Evolutionary conservation across 1,140 invertebrate genomes (phyloP).

Genomic region (Ctenoplectra terminalis): DNA sequence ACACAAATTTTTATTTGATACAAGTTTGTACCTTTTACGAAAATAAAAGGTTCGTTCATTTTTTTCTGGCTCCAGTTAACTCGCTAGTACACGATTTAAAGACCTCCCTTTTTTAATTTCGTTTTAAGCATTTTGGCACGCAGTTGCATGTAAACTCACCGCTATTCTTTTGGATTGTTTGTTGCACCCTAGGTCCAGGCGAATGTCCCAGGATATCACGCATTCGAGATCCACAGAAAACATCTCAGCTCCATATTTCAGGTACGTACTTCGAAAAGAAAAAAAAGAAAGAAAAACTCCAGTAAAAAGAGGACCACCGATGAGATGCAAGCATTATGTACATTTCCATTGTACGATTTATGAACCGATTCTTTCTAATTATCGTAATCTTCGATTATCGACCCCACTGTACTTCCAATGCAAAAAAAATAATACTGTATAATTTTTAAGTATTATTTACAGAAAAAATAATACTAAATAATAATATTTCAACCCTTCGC

Average conservation of each 20-base stretch:
- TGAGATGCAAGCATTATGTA: neutral
- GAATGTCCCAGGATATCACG: constrained; percentile 89
- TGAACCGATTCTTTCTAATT: no score
- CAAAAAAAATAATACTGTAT: no score
- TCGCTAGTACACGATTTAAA: no score
- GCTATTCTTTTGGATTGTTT: constrained; percentile 77
- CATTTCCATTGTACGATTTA: neutral
- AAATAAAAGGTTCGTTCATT: neutral
- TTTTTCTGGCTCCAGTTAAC: neutral
- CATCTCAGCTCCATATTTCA: constrained; percentile 75
- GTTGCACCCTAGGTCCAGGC: constrained; percentile 85
- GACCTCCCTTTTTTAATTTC: constrained; percentile 60
- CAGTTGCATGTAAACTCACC: constrained; percentile 77
- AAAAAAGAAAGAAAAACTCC: no score
- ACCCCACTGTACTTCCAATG: no score
- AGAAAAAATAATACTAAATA: no score
- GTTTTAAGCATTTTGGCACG: constrained; percentile 73
- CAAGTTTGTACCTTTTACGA: neutral
- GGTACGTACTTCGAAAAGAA: no score
- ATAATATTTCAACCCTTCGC: no score
- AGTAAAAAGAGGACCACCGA: neutral
- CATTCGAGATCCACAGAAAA: constrained; percentile 80
- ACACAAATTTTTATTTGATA: no score
- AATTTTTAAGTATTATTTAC: no score
- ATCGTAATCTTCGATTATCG: no score